Base-by-base conservation (phyloP, 1,140 invertebrate species). In the Pectinophora gossypiella region DNA sequence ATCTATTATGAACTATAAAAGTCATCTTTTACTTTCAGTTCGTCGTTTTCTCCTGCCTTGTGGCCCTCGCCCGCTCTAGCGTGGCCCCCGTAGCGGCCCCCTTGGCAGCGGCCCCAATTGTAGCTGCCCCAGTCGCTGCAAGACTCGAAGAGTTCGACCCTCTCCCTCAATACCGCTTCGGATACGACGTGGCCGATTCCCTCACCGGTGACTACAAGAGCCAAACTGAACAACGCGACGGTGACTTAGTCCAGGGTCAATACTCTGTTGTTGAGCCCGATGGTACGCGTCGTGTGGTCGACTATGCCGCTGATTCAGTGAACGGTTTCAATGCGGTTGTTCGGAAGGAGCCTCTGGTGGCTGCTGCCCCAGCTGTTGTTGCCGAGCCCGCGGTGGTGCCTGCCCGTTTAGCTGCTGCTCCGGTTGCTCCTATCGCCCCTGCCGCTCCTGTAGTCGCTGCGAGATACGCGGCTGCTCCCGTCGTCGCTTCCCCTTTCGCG, bases 171-270 rank as follows among this genome's bases (percentile, higher is more conserved):
- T 93, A 93, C 84, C 88, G 89, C 56, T 93, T 91, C 56, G 88
- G 89, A n/a, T 93, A 93, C 61, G 90, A 92, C 56, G 90, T 93
- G 3, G 90, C 91, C 50, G 92, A 93, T 62, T 89, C 85, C 4
- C 72, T 86, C 53, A 88, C 85, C 32, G 86, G 90, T 35, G 87
- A 89, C 60, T 83, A 82, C 61, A 89, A 89, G 61, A 82, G 75
- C 54, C 85, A 88, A 44, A 67, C 69, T 6, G 88, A 89, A 50
- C 76, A 81, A 54, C 77, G 88, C 46, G 73, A 82, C 49, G 92
- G 92, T 18, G 91, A 92, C 61, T 74, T 92, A 44, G 92, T 93
- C 1, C 89, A 91, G 61, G 92, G 92, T 22, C 84, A 85, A 32
- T 92, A 92, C 74, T 90, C 90, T 0, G 67, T 92, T 2, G 87